Base-by-base conservation (phyloP, 2,888 invertebrate species). In the Eupithecia pulchellata region DNA sequence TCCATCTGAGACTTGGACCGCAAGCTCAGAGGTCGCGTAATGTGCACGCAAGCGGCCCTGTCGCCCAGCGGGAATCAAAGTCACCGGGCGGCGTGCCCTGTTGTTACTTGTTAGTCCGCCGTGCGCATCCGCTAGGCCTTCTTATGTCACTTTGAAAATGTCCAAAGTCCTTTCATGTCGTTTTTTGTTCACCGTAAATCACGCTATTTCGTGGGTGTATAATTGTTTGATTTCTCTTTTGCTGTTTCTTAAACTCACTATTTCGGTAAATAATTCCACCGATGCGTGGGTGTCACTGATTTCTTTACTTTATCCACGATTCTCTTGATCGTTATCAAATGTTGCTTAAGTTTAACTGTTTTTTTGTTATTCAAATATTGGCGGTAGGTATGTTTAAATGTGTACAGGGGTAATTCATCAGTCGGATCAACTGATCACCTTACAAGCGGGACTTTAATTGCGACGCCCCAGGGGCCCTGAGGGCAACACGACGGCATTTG, bases 61-160 rank as follows among this genome's bases (percentile, higher is more conserved):
- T 91, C 87, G 85, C 91, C 78, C 91, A 90, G 91, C 91, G 84
- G 91, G 91, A 84, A 86, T 88, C 89, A 86, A 88, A 89, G 89
- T 88, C 82, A 86, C 86, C 87, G 86, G 86, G 81, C 82, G 76
- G 81, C 82, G 75, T 78, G 80, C 81, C 75, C 83, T 81, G 85
- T 85, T 87, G 83, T 86, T 86, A 81, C 84, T 86, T 86, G 88
- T 87, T 87, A 86, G 83, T 76, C 72, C 72, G 76, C 80, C 79
- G 80, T 80, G 79, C 80, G 83, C 84, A 85, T 85, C 84, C 81
- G 78, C 80, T 80, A 81, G 77, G 77, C 79, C 82, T 86, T 85
- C 82, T 86, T 86, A 85, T 82, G 77, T 80, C 75, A 75, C 69
- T 71, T 60, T 60, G 32, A 60, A 69, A 73, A 68, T 60, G 66